These are phyloP conservation scores for Aphaenogaster rudis DNA, from an alignment of 1,140 invertebrate genomes.

Conservation along the genomic window DNA sequence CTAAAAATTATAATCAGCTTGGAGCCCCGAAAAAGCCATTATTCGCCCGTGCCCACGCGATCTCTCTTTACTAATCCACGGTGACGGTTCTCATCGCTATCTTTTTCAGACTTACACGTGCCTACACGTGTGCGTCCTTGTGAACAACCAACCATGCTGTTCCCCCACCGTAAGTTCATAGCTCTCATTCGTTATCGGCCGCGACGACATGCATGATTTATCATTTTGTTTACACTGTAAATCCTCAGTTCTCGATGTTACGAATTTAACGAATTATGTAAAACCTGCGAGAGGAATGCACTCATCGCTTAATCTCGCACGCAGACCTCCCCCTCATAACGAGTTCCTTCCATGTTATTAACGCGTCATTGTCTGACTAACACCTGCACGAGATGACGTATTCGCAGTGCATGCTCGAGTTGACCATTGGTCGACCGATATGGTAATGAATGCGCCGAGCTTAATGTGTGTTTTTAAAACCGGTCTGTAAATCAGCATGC, in stretches of 20 bases:
- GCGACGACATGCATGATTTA: conserved; percentile 39
- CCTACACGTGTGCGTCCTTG: conserved; percentile 94
- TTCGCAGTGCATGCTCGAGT: conserved; percentile 31
- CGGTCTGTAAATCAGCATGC: conserved; percentile 42
- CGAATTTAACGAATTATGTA: conserved; percentile 32
- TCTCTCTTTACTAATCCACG: conserved; percentile 40
- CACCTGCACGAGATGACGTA: conserved; percentile 52
- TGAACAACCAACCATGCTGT: conserved; percentile 94
- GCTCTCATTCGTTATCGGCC: conserved; percentile 56
- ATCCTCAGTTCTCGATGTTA: not conserved
- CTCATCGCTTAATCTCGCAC: not conserved
- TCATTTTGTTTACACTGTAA: conserved; percentile 19
- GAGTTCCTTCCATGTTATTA: conserved; percentile 36
- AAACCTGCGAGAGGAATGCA: not conserved
- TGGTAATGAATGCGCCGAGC: conserved; percentile 41
- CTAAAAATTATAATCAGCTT: not conserved
- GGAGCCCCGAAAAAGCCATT: not conserved
- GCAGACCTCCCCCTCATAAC: not conserved
- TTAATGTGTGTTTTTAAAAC: conserved; percentile 47
- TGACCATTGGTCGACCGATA: conserved; percentile 56
- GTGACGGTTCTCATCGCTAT: conserved; percentile 78
- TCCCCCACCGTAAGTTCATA: conserved; percentile 92
- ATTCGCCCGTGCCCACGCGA: conserved; percentile 35
- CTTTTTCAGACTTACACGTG: conserved; percentile 95
- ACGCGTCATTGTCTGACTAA: conserved; percentile 46